Percentiles rank a stretch among this genome's conserved stretches.
These are phyloP conservation scores for Drosophila setosimentum DNA, from an alignment of 2,888 invertebrate species.

Conservation along the genomic window DNA sequence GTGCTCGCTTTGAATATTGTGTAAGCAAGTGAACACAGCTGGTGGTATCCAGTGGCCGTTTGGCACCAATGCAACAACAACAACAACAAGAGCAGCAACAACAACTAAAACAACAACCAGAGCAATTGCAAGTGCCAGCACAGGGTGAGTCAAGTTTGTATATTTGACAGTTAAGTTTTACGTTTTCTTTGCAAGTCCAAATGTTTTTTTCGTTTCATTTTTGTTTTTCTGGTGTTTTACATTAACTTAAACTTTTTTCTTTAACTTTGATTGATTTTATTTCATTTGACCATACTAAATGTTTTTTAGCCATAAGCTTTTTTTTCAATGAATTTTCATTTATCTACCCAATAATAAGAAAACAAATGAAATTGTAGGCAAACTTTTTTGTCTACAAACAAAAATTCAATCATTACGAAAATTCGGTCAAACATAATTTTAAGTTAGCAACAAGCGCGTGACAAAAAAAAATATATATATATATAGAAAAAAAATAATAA, in stretches of 20 bases:
- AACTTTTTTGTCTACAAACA: constrained; percentile 7
- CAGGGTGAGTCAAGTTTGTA: constrained; percentile 51
- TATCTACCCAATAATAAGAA: constrained; percentile 37
- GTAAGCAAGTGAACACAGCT: constrained; percentile 96
- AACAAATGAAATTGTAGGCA: constrained; percentile 31
- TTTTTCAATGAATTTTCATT: constrained; percentile 62
- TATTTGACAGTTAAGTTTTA: constrained; percentile 16
- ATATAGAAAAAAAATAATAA: too few relatives aligned
- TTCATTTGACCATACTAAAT: constrained; percentile 64
- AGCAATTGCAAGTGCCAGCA: constrained; percentile 7
- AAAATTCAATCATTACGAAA: constrained; percentile 20
- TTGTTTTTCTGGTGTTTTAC: constrained; percentile 33
- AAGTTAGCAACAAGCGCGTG: constrained; percentile 33
- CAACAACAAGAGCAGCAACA: constrained; percentile 22
- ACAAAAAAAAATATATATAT: constrained; percentile 25
- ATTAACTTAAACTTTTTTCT: constrained; percentile 35
- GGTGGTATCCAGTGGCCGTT: constrained; percentile 97
- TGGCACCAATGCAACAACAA: constrained; percentile 68
- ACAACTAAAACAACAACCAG: constrained; percentile 6
- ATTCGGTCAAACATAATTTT: constrained; percentile 33
- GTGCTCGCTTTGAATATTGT: constrained; percentile 93
- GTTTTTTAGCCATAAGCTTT: constrained; percentile 74
- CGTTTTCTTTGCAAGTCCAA: constrained; percentile 66
- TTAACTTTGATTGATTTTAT: constrained; percentile 41
- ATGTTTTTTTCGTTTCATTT: constrained; percentile 30